These are phyloP conservation scores for Drosophila saltans DNA, from an alignment of 1,140 invertebrate genomes.

Conservation along the genomic window DNA sequence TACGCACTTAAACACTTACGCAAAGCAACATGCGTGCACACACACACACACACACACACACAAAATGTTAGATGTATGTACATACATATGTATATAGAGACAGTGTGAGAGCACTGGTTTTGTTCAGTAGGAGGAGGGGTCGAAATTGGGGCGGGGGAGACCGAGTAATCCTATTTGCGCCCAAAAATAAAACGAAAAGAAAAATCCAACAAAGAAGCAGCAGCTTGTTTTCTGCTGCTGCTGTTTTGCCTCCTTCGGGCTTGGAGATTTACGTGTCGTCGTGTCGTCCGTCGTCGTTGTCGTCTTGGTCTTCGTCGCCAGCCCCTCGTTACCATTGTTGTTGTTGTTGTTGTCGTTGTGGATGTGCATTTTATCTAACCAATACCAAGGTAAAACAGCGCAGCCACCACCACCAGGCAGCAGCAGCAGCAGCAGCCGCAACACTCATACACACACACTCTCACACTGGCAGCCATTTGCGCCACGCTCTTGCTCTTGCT, in stretches of 20 bases:
- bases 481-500: constrained; percentile 15
- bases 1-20: constrained; percentile 34
- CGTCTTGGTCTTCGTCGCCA: constrained; percentile 1
- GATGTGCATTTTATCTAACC: constrained; percentile 71
- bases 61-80: neutral
- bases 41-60: constrained; percentile 17
- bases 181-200: constrained; percentile 70
- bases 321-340: neutral
- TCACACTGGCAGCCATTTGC: constrained; percentile 41
- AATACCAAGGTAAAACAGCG: constrained; percentile 53
- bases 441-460: constrained; percentile 29
- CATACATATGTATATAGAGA: constrained; percentile 7
- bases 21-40: constrained; percentile 9
- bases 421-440: constrained; percentile 28
- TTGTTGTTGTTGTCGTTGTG: no score
- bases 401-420: constrained; percentile 38
- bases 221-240: constrained; percentile 51
- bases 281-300: constrained; percentile 21
- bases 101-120: constrained; percentile 12
- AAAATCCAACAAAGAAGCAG: constrained; percentile 69
- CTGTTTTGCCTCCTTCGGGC: constrained; percentile 49
- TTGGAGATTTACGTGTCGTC: constrained; percentile 41
- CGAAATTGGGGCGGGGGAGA: constrained; percentile 9
- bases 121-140: no score
- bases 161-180: constrained; percentile 73